Conservation (phyloP, 1,140 invertebrate genomes). For the Halesus radiatus region DNA sequence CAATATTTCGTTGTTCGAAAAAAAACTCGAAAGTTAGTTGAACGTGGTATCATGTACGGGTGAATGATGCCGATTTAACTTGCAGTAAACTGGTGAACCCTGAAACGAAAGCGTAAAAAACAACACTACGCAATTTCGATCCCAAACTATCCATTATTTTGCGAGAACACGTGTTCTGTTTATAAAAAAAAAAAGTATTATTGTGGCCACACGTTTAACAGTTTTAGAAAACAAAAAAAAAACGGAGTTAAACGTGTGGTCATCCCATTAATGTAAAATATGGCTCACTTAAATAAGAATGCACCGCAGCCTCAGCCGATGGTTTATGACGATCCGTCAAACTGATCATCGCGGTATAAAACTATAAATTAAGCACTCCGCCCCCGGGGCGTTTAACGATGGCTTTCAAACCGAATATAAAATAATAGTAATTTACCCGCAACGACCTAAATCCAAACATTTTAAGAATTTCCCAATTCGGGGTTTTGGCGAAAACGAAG, state of each 20-base stretch:
- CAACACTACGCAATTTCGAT: too few species aligned
- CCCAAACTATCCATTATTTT: neutral
- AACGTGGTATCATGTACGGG: too few species aligned
- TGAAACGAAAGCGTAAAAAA: too few species aligned
- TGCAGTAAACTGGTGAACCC: too few species aligned
- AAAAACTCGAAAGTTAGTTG: too few species aligned
- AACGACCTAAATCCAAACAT: slow-evolving; percentile 10
- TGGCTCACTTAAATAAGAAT: slow-evolving; percentile 20
- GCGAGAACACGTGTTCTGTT: too few species aligned
- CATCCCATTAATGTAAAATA: slow-evolving; percentile 36
- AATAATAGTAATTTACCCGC: slow-evolving; percentile 34
- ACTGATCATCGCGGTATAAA: slow-evolving; percentile 30
- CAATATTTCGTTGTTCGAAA: too few species aligned
- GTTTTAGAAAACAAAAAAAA: slow-evolving; percentile 1
- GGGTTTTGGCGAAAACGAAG: neutral
- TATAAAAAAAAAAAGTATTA: too few species aligned
- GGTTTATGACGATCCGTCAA: slow-evolving; percentile 31
- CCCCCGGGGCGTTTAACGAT: slow-evolving; percentile 23
- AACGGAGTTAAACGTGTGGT: slow-evolving; percentile 11
- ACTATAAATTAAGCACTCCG: slow-evolving; percentile 31
- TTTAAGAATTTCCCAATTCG: slow-evolving; percentile 15
- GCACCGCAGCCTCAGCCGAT: neutral
- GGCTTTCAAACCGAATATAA: slow-evolving; percentile 7
- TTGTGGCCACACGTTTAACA: too few species aligned
- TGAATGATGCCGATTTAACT: too few species aligned